phyloP scores from a whole-genome alignment of 2,888 invertebrate species.

The Lithophane leautieri region DNA sequence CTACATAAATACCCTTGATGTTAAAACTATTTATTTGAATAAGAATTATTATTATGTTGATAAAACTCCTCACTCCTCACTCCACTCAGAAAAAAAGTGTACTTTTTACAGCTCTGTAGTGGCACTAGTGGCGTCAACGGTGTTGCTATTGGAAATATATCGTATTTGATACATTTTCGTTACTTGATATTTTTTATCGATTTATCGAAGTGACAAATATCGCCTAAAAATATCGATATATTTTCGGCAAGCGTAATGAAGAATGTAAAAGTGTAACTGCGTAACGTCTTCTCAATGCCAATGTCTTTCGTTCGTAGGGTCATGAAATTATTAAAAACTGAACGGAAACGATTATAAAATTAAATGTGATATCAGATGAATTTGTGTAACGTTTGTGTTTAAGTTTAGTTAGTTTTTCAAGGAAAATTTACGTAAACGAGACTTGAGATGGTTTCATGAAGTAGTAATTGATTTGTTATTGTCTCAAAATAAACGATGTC shows the following conservation, averaged over 20 bases:
- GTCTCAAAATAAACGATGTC: conserved; percentile 49
- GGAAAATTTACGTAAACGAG: conserved; percentile 34
- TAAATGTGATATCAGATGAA: conserved; percentile 25
- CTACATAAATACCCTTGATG: too few species aligned
- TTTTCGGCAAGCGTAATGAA: not conserved
- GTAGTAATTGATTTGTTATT: conserved; percentile 54
- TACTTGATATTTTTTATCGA: too few species aligned
- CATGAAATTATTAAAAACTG: conserved; percentile 36
- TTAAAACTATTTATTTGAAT: too few species aligned
- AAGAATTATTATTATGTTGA: too few species aligned
- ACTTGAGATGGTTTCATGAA: conserved; percentile 11
- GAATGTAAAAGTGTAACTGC: conserved; percentile 29
- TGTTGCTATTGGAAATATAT: too few species aligned
- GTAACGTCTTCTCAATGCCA: conserved; percentile 46
- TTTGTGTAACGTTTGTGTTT: conserved; percentile 31
- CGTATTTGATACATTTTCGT: too few species aligned
- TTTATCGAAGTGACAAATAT: too few species aligned
- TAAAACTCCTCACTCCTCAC: too few species aligned
- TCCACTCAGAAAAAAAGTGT: too few species aligned
- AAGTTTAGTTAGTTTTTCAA: conserved; percentile 26
- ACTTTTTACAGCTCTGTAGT: too few species aligned
- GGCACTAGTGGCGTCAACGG: too few species aligned
- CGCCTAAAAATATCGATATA: too few species aligned
- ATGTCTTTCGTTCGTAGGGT: conserved; percentile 39
- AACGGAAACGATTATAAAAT: conserved; percentile 56